phyloP scores from a whole-genome alignment of 2,888 invertebrate genomes.

The Drosophila monieri region DNA sequence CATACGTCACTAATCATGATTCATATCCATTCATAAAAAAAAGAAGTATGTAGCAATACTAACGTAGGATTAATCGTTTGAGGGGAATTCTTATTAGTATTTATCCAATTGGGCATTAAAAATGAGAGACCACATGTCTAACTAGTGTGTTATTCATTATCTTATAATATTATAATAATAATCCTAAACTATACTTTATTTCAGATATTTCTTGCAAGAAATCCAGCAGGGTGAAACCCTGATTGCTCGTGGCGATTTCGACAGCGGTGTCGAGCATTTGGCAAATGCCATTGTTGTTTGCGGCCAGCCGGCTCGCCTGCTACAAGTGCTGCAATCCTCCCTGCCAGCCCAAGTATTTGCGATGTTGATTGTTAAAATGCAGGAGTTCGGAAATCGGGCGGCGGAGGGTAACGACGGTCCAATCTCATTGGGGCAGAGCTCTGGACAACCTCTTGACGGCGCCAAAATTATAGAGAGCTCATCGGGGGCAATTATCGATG shows the following conservation, averaged over 20 bases:
- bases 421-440: slow-evolving; percentile 25
- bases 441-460: slow-evolving; percentile 59
- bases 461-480: slow-evolving; percentile 68
- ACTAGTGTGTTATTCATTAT: no score
- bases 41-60: background rate
- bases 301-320: slow-evolving; percentile 88
- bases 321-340: slow-evolving; percentile 92
- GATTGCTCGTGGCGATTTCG: slow-evolving; percentile 92
- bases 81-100: background rate
- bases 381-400: slow-evolving; percentile 82
- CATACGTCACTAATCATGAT: background rate
- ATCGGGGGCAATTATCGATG: slow-evolving; percentile 76
- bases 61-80: no score
- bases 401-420: slow-evolving; percentile 70
- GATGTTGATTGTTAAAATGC: slow-evolving; percentile 90
- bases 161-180: background rate
- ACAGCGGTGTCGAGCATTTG: slow-evolving; percentile 97
- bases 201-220: slow-evolving; percentile 86
- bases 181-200: slow-evolving; percentile 42
- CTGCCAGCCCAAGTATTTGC: slow-evolving; percentile 97
- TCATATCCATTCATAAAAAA: background rate
- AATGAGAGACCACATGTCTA: background rate
- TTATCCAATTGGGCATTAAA: background rate
- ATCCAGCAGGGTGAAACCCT: slow-evolving; percentile 97
- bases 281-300: slow-evolving; percentile 99